Evolutionary conservation across 2,797 vertebrate genomes (phyloP).

Genomic region (Pteropus rufus): DNA sequence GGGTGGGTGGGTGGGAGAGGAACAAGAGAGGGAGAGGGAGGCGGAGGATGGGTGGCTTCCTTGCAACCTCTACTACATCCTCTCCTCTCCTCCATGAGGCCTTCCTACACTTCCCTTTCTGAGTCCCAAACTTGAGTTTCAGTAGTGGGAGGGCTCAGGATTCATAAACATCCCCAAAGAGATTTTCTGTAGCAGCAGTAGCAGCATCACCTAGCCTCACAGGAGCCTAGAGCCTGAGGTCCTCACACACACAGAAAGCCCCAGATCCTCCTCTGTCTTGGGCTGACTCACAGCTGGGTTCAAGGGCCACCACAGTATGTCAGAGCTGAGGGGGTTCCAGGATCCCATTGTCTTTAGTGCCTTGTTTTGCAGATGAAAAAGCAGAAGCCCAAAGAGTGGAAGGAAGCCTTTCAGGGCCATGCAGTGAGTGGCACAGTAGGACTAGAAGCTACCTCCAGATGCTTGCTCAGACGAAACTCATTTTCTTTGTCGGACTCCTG

Average conservation of each 20-base stretch:
- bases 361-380: not conserved
- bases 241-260: not conserved
- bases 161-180: not conserved
- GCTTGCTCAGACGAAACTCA: not conserved
- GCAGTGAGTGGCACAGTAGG: not conserved
- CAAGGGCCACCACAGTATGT: not conserved
- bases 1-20: not conserved
- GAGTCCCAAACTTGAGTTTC: not conserved
- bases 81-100: not conserved
- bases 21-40: not conserved
- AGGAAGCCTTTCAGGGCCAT: not conserved
- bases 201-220: not conserved
- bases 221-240: not conserved
- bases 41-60: not conserved
- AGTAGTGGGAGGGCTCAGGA: not conserved
- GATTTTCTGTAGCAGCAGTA: not conserved
- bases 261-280: not conserved
- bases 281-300: too few relatives aligned
- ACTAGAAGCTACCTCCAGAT: not conserved
- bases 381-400: not conserved
- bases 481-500: not conserved
- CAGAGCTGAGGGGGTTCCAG: not conserved
- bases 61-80: not conserved
- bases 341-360: not conserved
- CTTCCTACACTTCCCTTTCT: not conserved